Conservation (phyloP, 2,888 invertebrate genomes). For the Apodemia mormo region DNA sequence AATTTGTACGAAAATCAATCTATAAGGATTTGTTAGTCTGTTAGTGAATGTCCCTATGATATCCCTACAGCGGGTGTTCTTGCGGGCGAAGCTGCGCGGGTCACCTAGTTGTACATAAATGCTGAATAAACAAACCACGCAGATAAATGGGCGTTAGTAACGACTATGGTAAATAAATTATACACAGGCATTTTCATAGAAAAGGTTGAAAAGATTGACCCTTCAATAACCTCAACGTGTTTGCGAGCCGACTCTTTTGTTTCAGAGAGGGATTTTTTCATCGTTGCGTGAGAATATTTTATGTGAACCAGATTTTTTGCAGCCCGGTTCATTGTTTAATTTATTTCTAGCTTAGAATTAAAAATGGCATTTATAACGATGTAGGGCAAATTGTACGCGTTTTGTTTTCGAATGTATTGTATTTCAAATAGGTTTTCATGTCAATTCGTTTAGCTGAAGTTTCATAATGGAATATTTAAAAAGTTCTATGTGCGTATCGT, state of each 20-base stretch:
- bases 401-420: neutral
- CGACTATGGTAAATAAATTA: neutral
- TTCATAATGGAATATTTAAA: constrained; percentile 8
- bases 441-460: constrained; percentile 3
- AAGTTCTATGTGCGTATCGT: neutral
- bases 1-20: no score
- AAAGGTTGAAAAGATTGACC: neutral
- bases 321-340: constrained; percentile 13
- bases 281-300: constrained; percentile 13
- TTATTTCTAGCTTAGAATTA: constrained; percentile 16
- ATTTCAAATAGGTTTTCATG: neutral
- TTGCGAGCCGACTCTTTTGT: neutral
- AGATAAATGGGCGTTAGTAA: neutral
- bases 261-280: constrained; percentile 3
- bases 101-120: no score
- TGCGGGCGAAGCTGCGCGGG: no score
- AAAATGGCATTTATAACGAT: constrained; percentile 12
- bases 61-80: no score
- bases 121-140: no score
- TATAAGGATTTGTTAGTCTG: no score
- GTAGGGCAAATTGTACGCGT: neutral
- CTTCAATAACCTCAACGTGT: neutral
- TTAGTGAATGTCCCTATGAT: no score
- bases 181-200: neutral
- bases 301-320: constrained; percentile 16